Evolutionary conservation across 2,888 invertebrate genomes (phyloP).

Genomic region (Syritta pipiens): DNA sequence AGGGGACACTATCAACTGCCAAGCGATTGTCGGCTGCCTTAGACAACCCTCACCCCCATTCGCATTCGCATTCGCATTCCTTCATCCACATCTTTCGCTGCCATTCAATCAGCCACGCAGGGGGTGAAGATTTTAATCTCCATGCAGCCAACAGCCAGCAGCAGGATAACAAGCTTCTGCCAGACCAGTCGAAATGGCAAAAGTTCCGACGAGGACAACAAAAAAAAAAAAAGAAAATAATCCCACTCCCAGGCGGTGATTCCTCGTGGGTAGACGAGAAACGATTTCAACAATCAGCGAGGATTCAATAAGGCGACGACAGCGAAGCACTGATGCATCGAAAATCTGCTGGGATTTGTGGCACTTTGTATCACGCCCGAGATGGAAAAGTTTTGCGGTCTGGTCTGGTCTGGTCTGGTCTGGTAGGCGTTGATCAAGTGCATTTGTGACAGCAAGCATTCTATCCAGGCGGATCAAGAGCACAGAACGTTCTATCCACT

Average conservation of each 20-base stretch:
- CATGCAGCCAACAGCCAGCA: constrained; percentile 13
- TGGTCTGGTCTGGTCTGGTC: no score
- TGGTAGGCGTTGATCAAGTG: no score
- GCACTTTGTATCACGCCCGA: no score
- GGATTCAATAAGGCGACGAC: not conserved
- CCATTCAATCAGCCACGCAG: constrained; percentile 26
- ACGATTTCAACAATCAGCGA: not conserved
- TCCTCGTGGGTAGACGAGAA: not conserved
- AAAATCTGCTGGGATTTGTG: no score
- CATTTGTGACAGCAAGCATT: no score
- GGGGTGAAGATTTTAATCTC: constrained; percentile 16
- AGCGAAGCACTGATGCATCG: not conserved
- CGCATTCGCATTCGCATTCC: no score
- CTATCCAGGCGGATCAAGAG: no score
- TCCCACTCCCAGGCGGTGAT: not conserved
- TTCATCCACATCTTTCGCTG: constrained; percentile 3
- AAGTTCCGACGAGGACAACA: no score
- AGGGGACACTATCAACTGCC: constrained; percentile 4
- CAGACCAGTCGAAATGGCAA: constrained; percentile 13
- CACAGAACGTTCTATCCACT: not conserved
- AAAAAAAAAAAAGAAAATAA: constrained; percentile 19
- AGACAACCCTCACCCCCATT: no score
- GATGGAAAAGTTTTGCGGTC: no score
- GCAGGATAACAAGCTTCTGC: constrained; percentile 23
- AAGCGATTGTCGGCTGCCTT: not conserved